Base-by-base conservation (phyloP, 2,888 invertebrate species). In the Lucinisca nassula region DNA sequence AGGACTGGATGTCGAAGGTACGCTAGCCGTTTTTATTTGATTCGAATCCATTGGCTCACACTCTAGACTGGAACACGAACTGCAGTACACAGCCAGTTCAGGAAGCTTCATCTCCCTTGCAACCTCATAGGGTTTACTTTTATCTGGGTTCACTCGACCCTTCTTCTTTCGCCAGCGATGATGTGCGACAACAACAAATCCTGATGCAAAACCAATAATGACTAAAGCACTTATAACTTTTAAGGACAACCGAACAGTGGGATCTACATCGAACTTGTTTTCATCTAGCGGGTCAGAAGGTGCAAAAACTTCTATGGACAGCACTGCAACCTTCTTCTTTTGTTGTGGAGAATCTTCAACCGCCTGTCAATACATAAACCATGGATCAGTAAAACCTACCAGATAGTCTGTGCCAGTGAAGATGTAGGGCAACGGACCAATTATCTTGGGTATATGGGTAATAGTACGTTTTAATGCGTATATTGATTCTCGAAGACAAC, bases 271-370 rank as follows among this genome's bases (percentile, higher is more conserved):
- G 37, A 32, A 30, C 12, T 55, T 37, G 0, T 40, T 37, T 38
- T 76, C 40, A n/a, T 30, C 21, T 8, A 75, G 45, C 0, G 77
- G 77, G 32, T 85, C 81, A 3, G 76, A 70, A 24, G 82, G 79
- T 32, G 87, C 79, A 27, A 87, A 73, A 0, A 90, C 87, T 12
- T 73, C 75, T 8, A 90, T 88, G 3, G 88, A 79, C 2, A 90
- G 58, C 4, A 90, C 79, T 0, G 90, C 90, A 10, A 90, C 90
- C 35, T 87, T 72, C 0, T 78, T 84, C 55, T 80, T 85, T 55
- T 90, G 87, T 24, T 88, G 84, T 21, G 80, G 82, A 3, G 90
- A 90, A 17, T 90, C 90, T 84, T 90, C 90, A 12, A 83, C 70
- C 1, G 90, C 90, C 90, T 90, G 38, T 8, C 6, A 35, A 45